Percentiles rank a stretch among this genome's conserved stretches.
These are phyloP conservation scores for Chaetodon auriga DNA, from an alignment of 2,113 vertebrate species.

Conservation along the genomic window DNA sequence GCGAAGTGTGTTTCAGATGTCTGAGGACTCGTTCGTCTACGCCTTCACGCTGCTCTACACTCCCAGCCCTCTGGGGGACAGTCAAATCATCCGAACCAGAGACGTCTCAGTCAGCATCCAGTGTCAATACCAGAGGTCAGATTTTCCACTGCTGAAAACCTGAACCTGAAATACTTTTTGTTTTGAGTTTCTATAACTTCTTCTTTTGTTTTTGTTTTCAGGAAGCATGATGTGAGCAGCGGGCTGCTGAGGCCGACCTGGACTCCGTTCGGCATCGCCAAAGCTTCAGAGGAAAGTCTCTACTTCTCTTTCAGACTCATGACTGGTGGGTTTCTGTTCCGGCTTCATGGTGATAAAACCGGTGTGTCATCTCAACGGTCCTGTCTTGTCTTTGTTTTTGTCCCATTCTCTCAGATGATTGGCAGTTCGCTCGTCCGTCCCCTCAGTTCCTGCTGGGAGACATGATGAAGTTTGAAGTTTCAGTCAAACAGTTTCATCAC, in stretches of 20 bases:
- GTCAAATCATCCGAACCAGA: slow-evolving; percentile 57
- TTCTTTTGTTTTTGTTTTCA: background rate
- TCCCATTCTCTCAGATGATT: slow-evolving; percentile 58
- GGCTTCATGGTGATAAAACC: background rate
- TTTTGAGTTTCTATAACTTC: no score
- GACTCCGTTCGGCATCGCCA: slow-evolving; percentile 44
- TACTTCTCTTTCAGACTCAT: slow-evolving; percentile 72
- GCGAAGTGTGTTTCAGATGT: slow-evolving; percentile 60
- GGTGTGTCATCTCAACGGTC: background rate
- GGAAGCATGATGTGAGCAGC: slow-evolving; percentile 72
- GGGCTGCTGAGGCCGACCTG: slow-evolving; percentile 61
- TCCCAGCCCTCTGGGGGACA: slow-evolving; percentile 45
- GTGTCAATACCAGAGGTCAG: slow-evolving; percentile 76
- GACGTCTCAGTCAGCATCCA: slow-evolving; percentile 52
- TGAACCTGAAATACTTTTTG: no score
- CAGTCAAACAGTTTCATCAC: slow-evolving; percentile 69
- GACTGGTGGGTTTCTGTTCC: slow-evolving; percentile 62
- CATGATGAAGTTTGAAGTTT: slow-evolving; percentile 71
- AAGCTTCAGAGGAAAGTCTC: slow-evolving; percentile 57
- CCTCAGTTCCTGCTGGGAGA: slow-evolving; percentile 65
- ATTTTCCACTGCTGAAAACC: no score
- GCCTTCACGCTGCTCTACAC: slow-evolving; percentile 68
- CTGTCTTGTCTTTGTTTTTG: background rate
- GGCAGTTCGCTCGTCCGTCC: slow-evolving; percentile 53
- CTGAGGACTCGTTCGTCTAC: slow-evolving; percentile 71